These are phyloP conservation scores for Dufourea novaeangliae DNA, from an alignment of 1,140 invertebrate species.

Conservation along the genomic window DNA sequence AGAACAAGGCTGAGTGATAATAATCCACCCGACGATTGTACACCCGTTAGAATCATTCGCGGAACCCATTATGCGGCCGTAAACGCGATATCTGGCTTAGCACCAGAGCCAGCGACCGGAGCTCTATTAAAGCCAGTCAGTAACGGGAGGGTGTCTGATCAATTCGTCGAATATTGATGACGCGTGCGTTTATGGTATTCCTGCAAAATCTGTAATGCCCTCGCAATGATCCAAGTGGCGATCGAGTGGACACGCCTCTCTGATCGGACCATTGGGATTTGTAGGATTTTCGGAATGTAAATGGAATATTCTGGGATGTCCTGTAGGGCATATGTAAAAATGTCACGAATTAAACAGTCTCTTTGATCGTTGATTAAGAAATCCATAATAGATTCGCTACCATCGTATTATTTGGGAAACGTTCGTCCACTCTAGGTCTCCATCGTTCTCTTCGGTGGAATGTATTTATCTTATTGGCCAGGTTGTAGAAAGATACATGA, in stretches of 20 bases:
- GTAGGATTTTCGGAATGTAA: background rate
- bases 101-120: conserved; percentile 14
- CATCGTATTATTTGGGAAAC: too few relatives aligned
- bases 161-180: conserved; percentile 59
- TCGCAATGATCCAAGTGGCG: conserved; percentile 19
- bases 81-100: conserved; percentile 20
- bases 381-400: too few relatives aligned
- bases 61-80: background rate
- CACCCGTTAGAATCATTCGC: background rate
- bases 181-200: conserved; percentile 58
- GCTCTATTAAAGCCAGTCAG: conserved; percentile 20
- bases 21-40: conserved; percentile 19
- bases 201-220: conserved; percentile 47
- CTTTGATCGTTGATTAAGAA: too few relatives aligned
- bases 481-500: background rate
- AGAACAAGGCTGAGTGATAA: conserved; percentile 17
- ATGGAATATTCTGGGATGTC: too few relatives aligned
- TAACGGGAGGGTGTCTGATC: conserved; percentile 34
- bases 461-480: too few relatives aligned
- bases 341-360: too few relatives aligned
- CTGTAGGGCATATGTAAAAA: too few relatives aligned
- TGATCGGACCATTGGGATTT: background rate
- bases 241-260: conserved; percentile 24
- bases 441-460: too few relatives aligned
- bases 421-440: too few relatives aligned